Percentiles rank a stretch among this genome's conserved stretches.
Conservation (phyloP, 2,797 vertebrate species). For the Microchirus variegatus region DNA sequence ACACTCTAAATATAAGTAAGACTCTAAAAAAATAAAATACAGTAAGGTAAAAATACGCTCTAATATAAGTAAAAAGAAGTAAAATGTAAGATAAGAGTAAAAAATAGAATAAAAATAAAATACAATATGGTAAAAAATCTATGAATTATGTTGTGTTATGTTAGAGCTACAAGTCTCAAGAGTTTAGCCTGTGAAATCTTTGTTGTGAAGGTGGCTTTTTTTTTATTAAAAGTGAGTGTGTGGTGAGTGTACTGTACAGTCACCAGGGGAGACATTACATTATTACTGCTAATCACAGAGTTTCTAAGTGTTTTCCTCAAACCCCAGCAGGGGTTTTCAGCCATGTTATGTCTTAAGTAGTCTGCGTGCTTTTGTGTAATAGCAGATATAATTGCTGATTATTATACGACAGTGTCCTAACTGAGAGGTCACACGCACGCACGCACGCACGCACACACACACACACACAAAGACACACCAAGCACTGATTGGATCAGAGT, state of each 20-base stretch:
- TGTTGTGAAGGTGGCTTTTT: background rate
- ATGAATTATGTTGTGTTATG: no score
- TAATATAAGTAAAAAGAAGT: no score
- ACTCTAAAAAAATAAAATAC: no score
- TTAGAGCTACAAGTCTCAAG: no score
- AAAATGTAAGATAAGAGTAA: no score
- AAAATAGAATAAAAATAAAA: no score
- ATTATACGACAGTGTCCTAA: slow-evolving; percentile 17
- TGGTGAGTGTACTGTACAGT: slow-evolving; percentile 18
- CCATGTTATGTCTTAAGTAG: slow-evolving; percentile 23
- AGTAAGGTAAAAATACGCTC: no score
- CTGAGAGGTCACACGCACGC: slow-evolving; percentile 22
- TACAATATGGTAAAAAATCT: no score
- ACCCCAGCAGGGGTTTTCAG: slow-evolving; percentile 27
- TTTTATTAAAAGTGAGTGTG: slow-evolving; percentile 3
- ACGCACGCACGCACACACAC: slow-evolving; percentile 8
- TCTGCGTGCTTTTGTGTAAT: background rate
- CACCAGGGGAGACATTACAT: slow-evolving; percentile 38
- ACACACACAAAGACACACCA: background rate
- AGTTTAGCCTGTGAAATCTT: background rate
- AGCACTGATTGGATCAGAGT: slow-evolving; percentile 47
- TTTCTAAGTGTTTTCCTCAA: slow-evolving; percentile 37
- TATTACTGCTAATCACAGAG: slow-evolving; percentile 40
- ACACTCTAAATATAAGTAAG: no score
- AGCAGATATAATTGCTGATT: slow-evolving; percentile 11